Evolutionary conservation across 2,888 invertebrate genomes (phyloP).

Genomic region (Tineola bisselliella): DNA sequence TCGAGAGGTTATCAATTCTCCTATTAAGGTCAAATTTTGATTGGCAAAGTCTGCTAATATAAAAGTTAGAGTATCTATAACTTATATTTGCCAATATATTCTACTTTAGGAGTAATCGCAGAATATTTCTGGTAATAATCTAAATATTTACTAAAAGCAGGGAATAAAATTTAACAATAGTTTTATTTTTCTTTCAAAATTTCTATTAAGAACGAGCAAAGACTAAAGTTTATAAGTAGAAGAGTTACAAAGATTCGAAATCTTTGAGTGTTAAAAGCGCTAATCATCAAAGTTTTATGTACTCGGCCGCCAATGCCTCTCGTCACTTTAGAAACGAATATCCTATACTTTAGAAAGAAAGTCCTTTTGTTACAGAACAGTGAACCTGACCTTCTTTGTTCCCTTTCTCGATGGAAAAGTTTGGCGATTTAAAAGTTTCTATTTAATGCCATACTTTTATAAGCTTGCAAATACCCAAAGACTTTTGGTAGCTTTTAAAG

Average conservation of each 20-base stretch:
- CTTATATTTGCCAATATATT: no score
- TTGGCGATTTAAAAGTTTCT: conserved; percentile 13
- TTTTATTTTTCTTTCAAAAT: no score
- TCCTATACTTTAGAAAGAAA: conserved; percentile 10
- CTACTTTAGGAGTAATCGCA: no score
- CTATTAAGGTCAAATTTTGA: background rate
- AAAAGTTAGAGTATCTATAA: background rate
- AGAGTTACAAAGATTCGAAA: conserved; percentile 20
- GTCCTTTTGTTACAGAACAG: conserved; percentile 19
- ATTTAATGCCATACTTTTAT: conserved; percentile 6
- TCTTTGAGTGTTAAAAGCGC: conserved; percentile 20
- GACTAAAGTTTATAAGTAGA: background rate
- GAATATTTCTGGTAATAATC: background rate
- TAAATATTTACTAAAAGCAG: no score
- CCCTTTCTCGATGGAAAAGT: conserved; percentile 7
- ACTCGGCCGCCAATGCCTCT: conserved; percentile 17
- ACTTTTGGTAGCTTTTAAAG: conserved; percentile 1
- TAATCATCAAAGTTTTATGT: conserved; percentile 21
- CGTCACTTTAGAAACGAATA: conserved; percentile 17
- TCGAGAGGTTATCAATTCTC: background rate
- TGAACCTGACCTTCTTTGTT: conserved; percentile 14
- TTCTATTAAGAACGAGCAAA: background rate
- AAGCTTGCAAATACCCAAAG: background rate
- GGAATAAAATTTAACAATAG: no score
- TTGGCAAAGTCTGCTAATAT: background rate